Evolutionary conservation across 2,888 invertebrate genomes (phyloP), one percentile per base, ranked within the genome.

Genomic region (Pycnomerus fuliginosus): DNA sequence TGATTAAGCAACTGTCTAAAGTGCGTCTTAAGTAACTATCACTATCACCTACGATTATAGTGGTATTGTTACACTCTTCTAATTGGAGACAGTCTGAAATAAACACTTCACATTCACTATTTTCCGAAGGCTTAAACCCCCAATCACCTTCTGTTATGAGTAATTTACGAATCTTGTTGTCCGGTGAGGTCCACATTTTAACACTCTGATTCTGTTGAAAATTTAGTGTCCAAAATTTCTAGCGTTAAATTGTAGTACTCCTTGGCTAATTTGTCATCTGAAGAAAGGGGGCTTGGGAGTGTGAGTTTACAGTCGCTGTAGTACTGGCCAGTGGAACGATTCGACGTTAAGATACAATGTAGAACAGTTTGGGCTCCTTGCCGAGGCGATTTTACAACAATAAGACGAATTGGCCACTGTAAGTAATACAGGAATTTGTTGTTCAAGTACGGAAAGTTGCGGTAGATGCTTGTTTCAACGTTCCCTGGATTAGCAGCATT

Each of bases 401-500:
- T 15, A 10, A 62, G 25, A 29, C 73, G 58, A 32, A 73, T 59
- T 2, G 71, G 70, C 65, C 68, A 72, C 64, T 72, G 73, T 3
- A 74, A 47, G 4, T 62, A 64, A 46, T 58, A 71, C 22, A 71
- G 48, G 57, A 65, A 67, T 7, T 57, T 59, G 43, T 69, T 71
- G 17, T 55, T 62, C 30, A 72, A 49, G 5, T 59, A 62, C 2
- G 70, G 70, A 51, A 68, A 74, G 46, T 73, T 53, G 14, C 72
- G 62, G 53, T 58, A 74, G 25, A 75, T 72, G 3, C 54, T 45
- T 0, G 74, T 74, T 58, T 74, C 74, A 1, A 69, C 70, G 50
- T 73, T 74, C 2, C 75, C 76, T 1, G 74, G 76, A 56, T 75
- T 68, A 7, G 70, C 74, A 20, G 71, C 65, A 50, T 71, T 71